A percentile compares a stretch with the other conserved stretches of the same genome.
Evolutionary conservation across 2,888 invertebrate species (phyloP).

Genomic region (Melanostoma scalare): DNA sequence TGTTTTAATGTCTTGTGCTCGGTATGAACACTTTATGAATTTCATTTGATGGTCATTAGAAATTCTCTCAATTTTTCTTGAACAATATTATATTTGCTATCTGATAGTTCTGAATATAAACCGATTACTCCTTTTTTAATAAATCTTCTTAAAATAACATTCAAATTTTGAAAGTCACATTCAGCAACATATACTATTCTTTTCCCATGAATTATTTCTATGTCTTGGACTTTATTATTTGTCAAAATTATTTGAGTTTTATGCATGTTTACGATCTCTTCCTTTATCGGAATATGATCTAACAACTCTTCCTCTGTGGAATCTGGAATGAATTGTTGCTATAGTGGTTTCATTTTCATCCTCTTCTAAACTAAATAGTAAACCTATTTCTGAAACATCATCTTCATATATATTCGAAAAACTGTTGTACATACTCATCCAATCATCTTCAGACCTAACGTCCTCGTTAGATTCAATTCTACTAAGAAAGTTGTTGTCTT

Average conservation of each 20-base stretch:
- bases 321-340: too few species aligned
- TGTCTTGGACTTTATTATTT: constrained; percentile 12
- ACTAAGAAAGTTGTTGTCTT: too few species aligned
- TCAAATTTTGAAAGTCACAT: constrained; percentile 1
- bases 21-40: constrained; percentile 69
- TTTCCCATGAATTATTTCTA: constrained; percentile 14
- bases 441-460: too few species aligned
- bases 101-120: constrained; percentile 4
- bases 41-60: constrained; percentile 63
- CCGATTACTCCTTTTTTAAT: constrained; percentile 10
- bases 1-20: constrained; percentile 69
- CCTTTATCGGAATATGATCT: constrained; percentile 12
- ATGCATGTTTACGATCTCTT: constrained; percentile 13
- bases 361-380: too few species aligned
- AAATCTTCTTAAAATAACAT: constrained; percentile 11
- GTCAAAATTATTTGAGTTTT: constrained; percentile 21
- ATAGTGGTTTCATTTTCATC: too few species aligned
- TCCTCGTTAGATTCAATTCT: too few species aligned
- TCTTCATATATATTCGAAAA: background rate
- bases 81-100: constrained; percentile 25
- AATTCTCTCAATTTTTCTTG: constrained; percentile 67
- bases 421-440: background rate
- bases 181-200: constrained; percentile 17
- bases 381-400: background rate
- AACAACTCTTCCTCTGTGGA: background rate